Evolutionary conservation across 2,113 vertebrate genomes (phyloP).

Genomic region (Pseudopipra pipra): DNA sequence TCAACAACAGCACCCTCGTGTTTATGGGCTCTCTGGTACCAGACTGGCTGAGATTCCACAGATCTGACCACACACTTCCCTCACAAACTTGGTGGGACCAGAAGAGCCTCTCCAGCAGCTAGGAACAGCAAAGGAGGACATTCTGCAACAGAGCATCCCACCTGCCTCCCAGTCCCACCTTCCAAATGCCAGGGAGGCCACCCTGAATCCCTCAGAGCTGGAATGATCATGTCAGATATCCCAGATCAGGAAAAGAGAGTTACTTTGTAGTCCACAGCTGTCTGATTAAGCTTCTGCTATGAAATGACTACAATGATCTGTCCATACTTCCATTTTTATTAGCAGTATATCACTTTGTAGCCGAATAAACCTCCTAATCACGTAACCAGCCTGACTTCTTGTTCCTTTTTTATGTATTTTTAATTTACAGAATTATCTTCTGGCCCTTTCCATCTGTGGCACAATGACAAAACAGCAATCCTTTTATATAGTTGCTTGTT

Average conservation of each 20-base stretch:
- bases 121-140: background rate
- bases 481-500: background rate
- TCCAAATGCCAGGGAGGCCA: background rate
- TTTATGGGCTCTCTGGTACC: fast-evolving
- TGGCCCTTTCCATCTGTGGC: background rate
- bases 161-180: background rate
- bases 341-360: background rate
- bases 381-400: background rate
- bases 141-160: background rate
- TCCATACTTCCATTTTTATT: background rate
- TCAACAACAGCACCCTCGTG: background rate
- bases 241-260: background rate
- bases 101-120: background rate
- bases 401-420: no score
- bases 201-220: background rate
- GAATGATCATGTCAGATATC: no score
- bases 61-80: background rate
- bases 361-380: background rate
- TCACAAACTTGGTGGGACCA: no score
- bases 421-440: background rate
- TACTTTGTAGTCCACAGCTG: background rate
- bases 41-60: background rate
- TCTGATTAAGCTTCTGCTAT: background rate
- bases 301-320: background rate
- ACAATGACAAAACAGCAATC: background rate